A percentile compares a stretch with the other conserved stretches of the same genome.
Conservation (phyloP, 2,888 invertebrate genomes). For the Aphrophora alni region DNA sequence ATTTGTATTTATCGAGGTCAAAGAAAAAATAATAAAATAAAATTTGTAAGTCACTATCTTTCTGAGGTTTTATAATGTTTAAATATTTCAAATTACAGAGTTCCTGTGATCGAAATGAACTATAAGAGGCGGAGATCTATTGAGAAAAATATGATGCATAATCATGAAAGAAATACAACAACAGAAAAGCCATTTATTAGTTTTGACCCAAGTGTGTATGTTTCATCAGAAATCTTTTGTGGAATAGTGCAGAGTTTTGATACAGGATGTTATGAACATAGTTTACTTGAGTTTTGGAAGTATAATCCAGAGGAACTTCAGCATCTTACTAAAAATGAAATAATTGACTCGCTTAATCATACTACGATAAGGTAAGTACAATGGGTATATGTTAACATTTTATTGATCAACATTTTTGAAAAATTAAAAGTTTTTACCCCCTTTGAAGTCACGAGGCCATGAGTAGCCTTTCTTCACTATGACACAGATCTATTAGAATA, state of each 20-base stretch:
- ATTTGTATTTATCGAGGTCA: no score
- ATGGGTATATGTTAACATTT: no score
- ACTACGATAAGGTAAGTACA: slow-evolving; percentile 60
- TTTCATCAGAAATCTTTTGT: slow-evolving; percentile 62
- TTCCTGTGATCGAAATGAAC: slow-evolving; percentile 40
- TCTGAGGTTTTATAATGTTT: no score
- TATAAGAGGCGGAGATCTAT: slow-evolving; percentile 22
- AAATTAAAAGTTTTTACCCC: no score
- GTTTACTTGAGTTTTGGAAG: slow-evolving; percentile 74
- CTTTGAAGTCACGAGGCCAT: no score
- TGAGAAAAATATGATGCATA: background rate
- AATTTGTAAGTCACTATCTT: no score
- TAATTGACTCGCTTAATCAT: slow-evolving; percentile 66
- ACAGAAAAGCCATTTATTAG: background rate
- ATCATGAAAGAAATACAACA: background rate
- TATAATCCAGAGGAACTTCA: slow-evolving; percentile 63
- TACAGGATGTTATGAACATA: slow-evolving; percentile 67
- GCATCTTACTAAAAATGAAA: slow-evolving; percentile 65
- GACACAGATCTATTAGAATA: no score
- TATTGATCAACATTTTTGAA: no score
- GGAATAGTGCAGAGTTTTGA: slow-evolving; percentile 67
- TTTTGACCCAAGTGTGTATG: slow-evolving; percentile 38
- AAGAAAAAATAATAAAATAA: no score
- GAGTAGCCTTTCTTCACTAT: no score
- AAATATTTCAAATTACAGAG: background rate